These are phyloP conservation scores for Sylvicola cinctus DNA, from an alignment of 2,888 invertebrate genomes.

Conservation along the genomic window DNA sequence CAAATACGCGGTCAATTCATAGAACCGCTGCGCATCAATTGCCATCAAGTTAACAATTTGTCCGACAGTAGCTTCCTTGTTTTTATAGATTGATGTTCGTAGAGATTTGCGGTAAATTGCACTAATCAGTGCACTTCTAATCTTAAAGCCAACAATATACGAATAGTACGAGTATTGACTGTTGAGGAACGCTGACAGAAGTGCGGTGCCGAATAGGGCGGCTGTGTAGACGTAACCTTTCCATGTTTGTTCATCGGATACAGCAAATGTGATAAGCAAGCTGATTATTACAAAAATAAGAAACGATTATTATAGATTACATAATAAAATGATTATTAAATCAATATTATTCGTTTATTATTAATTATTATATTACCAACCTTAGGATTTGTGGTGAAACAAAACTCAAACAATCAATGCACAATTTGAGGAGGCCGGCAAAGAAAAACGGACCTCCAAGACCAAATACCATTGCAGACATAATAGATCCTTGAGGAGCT, in stretches of 20 bases:
- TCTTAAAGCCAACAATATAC: slow-evolving; percentile 77
- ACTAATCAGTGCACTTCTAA: slow-evolving; percentile 69
- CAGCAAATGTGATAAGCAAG: too few relatives aligned
- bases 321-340: too few relatives aligned
- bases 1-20: slow-evolving; percentile 64
- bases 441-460: not conserved
- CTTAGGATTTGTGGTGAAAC: slow-evolving; percentile 8
- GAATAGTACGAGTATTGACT: slow-evolving; percentile 83
- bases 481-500: not conserved
- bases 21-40: slow-evolving; percentile 73
- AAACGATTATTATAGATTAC: too few relatives aligned
- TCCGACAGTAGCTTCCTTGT: slow-evolving; percentile 69
- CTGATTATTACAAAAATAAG: too few relatives aligned
- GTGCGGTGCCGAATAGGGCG: slow-evolving; percentile 50
- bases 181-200: slow-evolving; percentile 60
- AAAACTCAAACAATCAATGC: not conserved
- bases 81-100: slow-evolving; percentile 53
- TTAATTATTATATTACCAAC: too few relatives aligned
- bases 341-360: too few relatives aligned
- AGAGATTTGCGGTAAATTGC: slow-evolving; percentile 76
- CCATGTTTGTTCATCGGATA: slow-evolving; percentile 58
- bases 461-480: not conserved
- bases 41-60: slow-evolving; percentile 88
- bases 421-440: not conserved
- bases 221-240: slow-evolving; percentile 70